Percentiles rank a stretch among this genome's conserved stretches.
Evolutionary conservation across 2,797 vertebrate species (phyloP).

Genomic region (Cetoscarus ocellatus): DNA sequence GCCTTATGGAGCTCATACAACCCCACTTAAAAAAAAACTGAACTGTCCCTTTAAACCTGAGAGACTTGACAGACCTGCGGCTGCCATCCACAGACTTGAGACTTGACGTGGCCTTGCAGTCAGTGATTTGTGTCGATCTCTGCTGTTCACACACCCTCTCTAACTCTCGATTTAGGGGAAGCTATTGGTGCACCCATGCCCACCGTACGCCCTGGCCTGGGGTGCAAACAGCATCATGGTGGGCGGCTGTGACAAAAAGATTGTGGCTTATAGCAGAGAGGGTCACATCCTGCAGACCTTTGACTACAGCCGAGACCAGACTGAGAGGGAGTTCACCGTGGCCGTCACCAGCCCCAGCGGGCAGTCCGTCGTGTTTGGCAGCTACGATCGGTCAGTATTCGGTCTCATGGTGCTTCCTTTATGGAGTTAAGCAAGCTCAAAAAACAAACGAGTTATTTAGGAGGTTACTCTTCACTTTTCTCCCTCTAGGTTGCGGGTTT

Average conservation of each 20-base stretch:
- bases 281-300: conserved; percentile 92
- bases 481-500: conserved; percentile 87
- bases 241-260: conserved; percentile 94
- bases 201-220: conserved; percentile 96
- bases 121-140: neutral
- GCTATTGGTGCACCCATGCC: conserved; percentile 89
- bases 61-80: too few species aligned
- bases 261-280: conserved; percentile 92
- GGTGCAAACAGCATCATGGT: conserved; percentile 91
- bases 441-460: neutral
- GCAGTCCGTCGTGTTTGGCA: conserved; percentile 94
- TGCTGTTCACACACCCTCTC: neutral
- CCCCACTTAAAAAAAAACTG: too few species aligned
- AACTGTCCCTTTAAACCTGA: too few species aligned
- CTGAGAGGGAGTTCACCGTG: conserved; percentile 92
- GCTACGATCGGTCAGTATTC: conserved; percentile 89
- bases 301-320: conserved; percentile 91
- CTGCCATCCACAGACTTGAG: too few species aligned
- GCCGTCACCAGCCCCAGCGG: conserved; percentile 91
- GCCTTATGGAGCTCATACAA: too few species aligned
- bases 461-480: conserved; percentile 5
- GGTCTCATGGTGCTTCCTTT: neutral
- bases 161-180: conserved; percentile 86
- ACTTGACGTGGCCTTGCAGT: too few species aligned
- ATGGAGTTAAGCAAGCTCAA: neutral